Conservation (phyloP, 2,797 vertebrate species). For the Molossus alvarezi region DNA sequence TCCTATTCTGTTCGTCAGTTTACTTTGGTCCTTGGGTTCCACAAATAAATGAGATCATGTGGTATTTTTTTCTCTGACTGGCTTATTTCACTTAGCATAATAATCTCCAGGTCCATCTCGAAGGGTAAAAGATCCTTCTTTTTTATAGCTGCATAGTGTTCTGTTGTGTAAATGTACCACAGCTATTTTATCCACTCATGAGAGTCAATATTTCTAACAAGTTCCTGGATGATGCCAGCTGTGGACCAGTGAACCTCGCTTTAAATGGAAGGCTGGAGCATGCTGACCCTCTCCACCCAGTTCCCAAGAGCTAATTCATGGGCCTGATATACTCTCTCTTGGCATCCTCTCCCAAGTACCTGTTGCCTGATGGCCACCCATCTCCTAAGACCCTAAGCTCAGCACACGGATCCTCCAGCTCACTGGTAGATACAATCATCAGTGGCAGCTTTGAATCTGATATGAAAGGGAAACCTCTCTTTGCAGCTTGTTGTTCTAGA, state of each 20-base stretch:
- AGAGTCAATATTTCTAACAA: neutral
- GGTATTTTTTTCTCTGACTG: too few relatives aligned
- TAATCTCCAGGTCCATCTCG: too few relatives aligned
- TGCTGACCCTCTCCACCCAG: neutral
- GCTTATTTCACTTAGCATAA: too few relatives aligned
- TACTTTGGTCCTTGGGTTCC: too few relatives aligned
- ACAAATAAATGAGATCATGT: too few relatives aligned
- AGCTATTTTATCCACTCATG: neutral
- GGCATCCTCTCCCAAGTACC: neutral
- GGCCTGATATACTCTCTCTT: neutral
- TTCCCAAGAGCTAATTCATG: neutral
- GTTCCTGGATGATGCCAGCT: neutral
- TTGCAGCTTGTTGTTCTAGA: neutral
- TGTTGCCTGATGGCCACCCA: neutral
- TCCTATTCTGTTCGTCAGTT: too few relatives aligned
- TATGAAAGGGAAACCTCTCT: neutral
- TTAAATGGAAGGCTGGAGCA: neutral
- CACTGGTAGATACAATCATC: neutral
- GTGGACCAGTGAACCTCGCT: accelerated
- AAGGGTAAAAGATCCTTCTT: too few relatives aligned
- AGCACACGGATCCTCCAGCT: neutral
- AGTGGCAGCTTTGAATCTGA: neutral
- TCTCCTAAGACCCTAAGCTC: neutral
- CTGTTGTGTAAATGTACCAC: too few relatives aligned
- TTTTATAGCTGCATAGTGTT: too few relatives aligned